Base-by-base conservation (phyloP, 2,797 vertebrate genomes). In the Columba guinea region DNA sequence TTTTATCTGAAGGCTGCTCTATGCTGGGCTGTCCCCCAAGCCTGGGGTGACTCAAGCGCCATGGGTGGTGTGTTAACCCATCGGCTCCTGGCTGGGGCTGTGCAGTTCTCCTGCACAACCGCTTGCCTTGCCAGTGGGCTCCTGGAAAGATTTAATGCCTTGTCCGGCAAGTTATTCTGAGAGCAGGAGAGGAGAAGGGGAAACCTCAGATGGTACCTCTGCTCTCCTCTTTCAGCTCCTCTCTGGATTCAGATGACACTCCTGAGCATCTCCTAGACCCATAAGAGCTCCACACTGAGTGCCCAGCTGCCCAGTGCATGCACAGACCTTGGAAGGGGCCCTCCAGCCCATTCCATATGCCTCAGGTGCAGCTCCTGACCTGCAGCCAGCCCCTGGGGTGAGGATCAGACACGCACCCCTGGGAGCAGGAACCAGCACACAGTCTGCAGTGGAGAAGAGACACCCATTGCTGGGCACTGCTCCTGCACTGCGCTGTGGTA, bases 1-100 rank as follows among this genome's bases (percentile, higher is more conserved):
- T 94, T 89, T 75, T 71, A 12, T 67, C 80, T 91, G 90, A 94
- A 95, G 91, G 93, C 95, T 93, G 78, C 78, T 87, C 96, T 94
- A 10, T 84, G 86, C 90, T n/a, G 83, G 78, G 87, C 90, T 90
- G 86, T 79, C 67, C 80, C 46, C 67, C 63, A 7, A 88, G 91
- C 67, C 75, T 9, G 2, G 77, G 34, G 48, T 52, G 37, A 79
- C 84, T 78, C 21, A 4, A 73, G 46, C 37, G 37, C 52, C 0
- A 0, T 1, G 10, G 74, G 30, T 41, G 58, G n/a, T 3, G 37
- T 21, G 16, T 96, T 95, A 97, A 96, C 93, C 81, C 81, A 0
- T 58, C 23, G 35, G 83, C 60, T 95, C 62, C 93, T 69, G 93
- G 23, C 74, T 58, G 27, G 53, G 65, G 68, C 80, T 30, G 16